phyloP scores from a whole-genome alignment of 2,888 invertebrate species.

The Nephrotoma appendiculata region DNA sequence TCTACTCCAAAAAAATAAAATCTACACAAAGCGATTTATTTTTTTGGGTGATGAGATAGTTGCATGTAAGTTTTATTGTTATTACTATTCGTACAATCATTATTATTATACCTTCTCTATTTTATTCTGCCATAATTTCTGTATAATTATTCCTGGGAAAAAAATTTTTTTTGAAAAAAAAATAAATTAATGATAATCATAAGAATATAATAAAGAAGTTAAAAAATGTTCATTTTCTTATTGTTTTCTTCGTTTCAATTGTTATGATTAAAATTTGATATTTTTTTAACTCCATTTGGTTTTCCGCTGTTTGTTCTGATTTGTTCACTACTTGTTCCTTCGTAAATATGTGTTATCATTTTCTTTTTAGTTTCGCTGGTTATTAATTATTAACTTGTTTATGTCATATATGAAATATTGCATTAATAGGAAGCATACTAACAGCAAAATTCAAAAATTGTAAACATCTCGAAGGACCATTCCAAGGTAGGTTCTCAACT shows the following conservation, averaged over 20 bases:
- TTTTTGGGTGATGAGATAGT: not conserved
- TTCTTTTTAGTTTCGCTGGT: not conserved
- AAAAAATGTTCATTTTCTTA: not conserved
- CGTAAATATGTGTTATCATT: not conserved
- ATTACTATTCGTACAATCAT: not conserved
- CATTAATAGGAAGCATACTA: not conserved
- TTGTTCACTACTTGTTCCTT: not conserved
- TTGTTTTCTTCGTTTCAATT: not conserved
- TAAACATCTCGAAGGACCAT: not conserved
- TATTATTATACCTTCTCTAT: not conserved
- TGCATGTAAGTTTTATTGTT: not conserved
- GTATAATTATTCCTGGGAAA: not conserved
- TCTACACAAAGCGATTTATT: not conserved
- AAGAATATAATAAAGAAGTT: not conserved
- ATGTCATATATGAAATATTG: not conserved
- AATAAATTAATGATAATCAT: not conserved
- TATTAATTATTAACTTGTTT: not conserved
- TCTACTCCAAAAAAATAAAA: not conserved
- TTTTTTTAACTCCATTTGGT: not conserved
- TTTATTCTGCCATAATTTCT: not conserved
- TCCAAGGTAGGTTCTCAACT: too few species aligned
- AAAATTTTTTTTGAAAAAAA: not conserved
- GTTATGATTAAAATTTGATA: not conserved
- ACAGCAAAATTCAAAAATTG: not conserved
- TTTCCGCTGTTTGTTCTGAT: not conserved